A percentile compares a stretch with the other conserved stretches of the same genome.
Evolutionary conservation across 1,140 invertebrate species (phyloP).

Genomic region (Sipha flava): DNA sequence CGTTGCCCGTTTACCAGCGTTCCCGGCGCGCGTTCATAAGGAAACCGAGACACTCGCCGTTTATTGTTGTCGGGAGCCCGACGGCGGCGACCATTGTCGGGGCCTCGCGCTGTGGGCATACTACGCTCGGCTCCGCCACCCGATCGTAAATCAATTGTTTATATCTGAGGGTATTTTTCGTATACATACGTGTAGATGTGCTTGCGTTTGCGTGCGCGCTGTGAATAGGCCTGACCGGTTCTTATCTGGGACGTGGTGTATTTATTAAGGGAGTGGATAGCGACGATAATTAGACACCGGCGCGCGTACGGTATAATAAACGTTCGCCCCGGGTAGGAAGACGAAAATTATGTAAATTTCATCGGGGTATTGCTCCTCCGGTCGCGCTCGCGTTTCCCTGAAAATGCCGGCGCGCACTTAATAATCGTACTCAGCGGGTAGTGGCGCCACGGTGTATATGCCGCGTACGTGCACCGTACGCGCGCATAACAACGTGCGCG

Average conservation of each 20-base stretch:
- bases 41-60: too few species aligned
- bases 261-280: neutral
- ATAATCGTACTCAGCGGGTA: neutral
- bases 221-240: neutral
- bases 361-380: neutral
- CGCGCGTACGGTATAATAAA: neutral
- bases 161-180: neutral
- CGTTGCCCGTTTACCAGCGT: too few species aligned
- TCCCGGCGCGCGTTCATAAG: too few species aligned
- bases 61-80: too few species aligned
- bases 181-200: too few species aligned
- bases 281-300: neutral
- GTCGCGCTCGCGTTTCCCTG: neutral
- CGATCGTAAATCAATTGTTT: constrained; percentile 17
- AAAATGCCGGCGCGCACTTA: neutral
- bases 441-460: constrained; percentile 5
- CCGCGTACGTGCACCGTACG: too few species aligned
- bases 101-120: neutral
- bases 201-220: too few species aligned
- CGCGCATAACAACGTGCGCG: neutral
- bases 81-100: neutral
- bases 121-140: neutral
- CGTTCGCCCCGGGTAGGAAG: neutral
- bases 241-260: neutral
- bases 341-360: neutral